Evolutionary conservation across 2,113 vertebrate genomes (phyloP).

Genomic region (Psittacus erithacus): DNA sequence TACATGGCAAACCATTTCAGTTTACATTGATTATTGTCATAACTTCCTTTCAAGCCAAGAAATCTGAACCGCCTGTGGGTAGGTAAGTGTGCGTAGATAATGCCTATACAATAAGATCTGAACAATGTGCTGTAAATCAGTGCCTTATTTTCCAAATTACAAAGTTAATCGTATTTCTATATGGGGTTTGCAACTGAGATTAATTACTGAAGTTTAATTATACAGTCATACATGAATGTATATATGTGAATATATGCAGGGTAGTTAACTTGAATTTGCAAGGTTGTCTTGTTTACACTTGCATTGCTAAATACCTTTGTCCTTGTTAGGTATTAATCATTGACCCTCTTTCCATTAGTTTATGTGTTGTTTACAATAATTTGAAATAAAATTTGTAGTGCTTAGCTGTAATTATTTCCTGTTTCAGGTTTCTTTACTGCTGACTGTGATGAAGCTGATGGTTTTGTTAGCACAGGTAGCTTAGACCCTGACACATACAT

Average conservation of each 20-base stretch:
- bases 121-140: not conserved
- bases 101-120: not conserved
- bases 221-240: not conserved
- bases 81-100: not conserved
- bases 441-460: not conserved
- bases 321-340: not conserved
- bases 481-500: not conserved
- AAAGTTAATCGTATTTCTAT: not conserved
- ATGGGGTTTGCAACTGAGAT: slow-evolving; percentile 7
- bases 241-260: not conserved
- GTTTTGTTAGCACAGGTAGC: not conserved
- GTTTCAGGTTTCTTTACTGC: not conserved
- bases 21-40: not conserved
- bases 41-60: not conserved
- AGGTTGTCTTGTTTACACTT: not conserved
- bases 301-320: not conserved
- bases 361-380: accelerated
- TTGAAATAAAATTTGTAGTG: not conserved
- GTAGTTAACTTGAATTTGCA: slow-evolving; percentile 18
- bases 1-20: not conserved
- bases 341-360: not conserved
- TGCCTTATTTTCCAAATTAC: not conserved
- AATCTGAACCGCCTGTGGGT: not conserved
- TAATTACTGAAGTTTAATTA: slow-evolving; percentile 19
- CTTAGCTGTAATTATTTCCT: not conserved